A percentile compares a stretch with the other conserved stretches of the same genome.
These are phyloP conservation scores for Acanthococcus lagerstroemiae DNA, from an alignment of 2,888 invertebrate species.

Conservation along the genomic window DNA sequence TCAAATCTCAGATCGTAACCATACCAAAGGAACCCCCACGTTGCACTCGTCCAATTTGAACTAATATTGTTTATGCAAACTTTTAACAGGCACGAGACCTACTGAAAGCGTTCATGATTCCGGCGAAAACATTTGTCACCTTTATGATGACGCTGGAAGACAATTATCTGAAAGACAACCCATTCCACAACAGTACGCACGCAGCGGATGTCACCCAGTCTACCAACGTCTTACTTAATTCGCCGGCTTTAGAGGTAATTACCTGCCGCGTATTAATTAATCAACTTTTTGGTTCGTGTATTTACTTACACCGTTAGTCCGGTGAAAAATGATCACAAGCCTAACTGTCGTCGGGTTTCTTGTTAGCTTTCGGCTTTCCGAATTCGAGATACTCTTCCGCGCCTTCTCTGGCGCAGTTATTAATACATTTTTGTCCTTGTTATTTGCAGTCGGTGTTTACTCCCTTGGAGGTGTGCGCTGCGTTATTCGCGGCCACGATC, in stretches of 20 bases:
- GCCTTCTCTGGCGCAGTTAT: background rate
- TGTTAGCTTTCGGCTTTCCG: background rate
- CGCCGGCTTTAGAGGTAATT: conserved; percentile 79
- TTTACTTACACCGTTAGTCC: too few relatives aligned
- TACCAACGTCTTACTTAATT: conserved; percentile 80
- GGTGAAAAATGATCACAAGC: too few relatives aligned
- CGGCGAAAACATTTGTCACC: conserved; percentile 85
- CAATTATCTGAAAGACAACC: conserved; percentile 94
- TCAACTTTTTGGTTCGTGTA: too few relatives aligned
- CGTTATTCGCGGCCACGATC: conserved; percentile 94
- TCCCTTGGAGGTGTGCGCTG: conserved; percentile 89
- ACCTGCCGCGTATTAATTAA: background rate
- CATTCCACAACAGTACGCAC: conserved; percentile 97
- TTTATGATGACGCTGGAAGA: conserved; percentile 97
- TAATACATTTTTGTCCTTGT: background rate
- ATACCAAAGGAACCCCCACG: too few relatives aligned
- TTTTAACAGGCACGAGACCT: conserved; percentile 63
- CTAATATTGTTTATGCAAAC: background rate
- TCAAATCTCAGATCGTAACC: too few relatives aligned
- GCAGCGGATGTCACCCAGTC: conserved; percentile 93
- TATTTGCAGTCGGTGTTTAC: conserved; percentile 80
- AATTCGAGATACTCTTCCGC: background rate
- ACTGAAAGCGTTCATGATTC: conserved; percentile 85
- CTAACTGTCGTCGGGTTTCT: background rate
- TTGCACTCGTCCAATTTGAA: too few relatives aligned